A percentile compares a stretch with the other conserved stretches of the same genome.
These are phyloP conservation scores for Lasioglossum lativentre DNA, from an alignment of 2,888 invertebrate species.

Conservation along the genomic window DNA sequence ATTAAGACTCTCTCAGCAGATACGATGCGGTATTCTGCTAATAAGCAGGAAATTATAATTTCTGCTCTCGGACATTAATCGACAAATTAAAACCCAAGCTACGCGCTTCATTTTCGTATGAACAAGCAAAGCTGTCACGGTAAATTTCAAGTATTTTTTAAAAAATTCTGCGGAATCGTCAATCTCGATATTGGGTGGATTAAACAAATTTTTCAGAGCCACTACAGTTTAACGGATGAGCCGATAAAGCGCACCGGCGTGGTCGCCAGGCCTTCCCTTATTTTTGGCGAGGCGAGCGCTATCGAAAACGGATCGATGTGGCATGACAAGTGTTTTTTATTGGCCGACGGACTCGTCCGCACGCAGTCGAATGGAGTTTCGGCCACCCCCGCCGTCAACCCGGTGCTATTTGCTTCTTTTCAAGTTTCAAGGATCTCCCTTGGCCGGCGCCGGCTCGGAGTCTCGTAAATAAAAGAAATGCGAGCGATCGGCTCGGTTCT, in stretches of 20 bases:
- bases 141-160: neutral
- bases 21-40: no score
- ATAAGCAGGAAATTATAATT: no score
- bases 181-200: neutral
- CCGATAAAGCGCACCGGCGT: neutral
- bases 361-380: constrained; percentile 37
- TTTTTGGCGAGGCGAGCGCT: neutral
- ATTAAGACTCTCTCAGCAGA: no score
- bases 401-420: constrained; percentile 45
- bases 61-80: no score
- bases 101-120: no score
- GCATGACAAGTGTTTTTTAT: constrained; percentile 23
- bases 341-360: constrained; percentile 11
- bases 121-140: no score
- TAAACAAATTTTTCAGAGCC: neutral
- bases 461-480: constrained; percentile 58
- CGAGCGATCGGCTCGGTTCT: constrained; percentile 39
- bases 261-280: neutral
- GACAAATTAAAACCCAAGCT: no score
- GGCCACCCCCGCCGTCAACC: neutral
- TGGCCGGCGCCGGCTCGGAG: neutral
- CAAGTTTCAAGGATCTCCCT: constrained; percentile 43
- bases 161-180: neutral
- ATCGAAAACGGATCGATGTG: neutral
- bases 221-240: neutral